These are phyloP conservation scores for Tenualosa ilisha DNA, from an alignment of 2,797 vertebrate species.

Conservation along the genomic window DNA sequence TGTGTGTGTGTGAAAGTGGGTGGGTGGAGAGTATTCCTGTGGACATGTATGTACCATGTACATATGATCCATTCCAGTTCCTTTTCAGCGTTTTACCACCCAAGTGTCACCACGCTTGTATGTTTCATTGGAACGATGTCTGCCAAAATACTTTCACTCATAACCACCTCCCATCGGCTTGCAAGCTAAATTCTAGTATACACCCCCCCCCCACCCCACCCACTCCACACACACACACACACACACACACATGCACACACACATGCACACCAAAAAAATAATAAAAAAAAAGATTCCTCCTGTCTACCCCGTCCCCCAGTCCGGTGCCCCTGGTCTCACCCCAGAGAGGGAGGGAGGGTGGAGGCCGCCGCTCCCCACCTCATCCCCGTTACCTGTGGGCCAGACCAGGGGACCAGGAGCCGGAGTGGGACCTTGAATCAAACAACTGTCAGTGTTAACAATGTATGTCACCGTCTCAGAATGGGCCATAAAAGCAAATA, in stretches of 20 bases:
- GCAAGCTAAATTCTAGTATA: conserved; percentile 29
- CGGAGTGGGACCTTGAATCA: conserved; percentile 70
- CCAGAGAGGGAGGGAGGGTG: conserved; percentile 5
- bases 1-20: too few species aligned
- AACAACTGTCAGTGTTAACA: conserved; percentile 70
- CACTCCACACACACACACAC: conserved; percentile 62
- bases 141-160: too few species aligned
- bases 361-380: conserved; percentile 11
- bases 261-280: too few species aligned
- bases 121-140: too few species aligned
- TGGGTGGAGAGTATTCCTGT: neutral
- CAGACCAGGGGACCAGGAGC: conserved; percentile 41
- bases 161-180: conserved; percentile 31
- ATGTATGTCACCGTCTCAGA: conserved; percentile 65
- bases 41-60: neutral
- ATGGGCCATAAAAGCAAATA: conserved; percentile 74
- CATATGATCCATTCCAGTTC: too few species aligned
- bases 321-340: neutral
- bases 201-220: conserved; percentile 52
- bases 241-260: conserved; percentile 53
- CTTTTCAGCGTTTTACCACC: too few species aligned
- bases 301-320: conserved; percentile 35
- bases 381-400: conserved; percentile 50
- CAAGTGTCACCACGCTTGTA: too few species aligned
- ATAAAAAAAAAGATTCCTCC: neutral